A percentile compares a stretch with the other conserved stretches of the same genome.
Evolutionary conservation across 2,888 invertebrate genomes (phyloP).

Genomic region (Tenthredo distinguenda): DNA sequence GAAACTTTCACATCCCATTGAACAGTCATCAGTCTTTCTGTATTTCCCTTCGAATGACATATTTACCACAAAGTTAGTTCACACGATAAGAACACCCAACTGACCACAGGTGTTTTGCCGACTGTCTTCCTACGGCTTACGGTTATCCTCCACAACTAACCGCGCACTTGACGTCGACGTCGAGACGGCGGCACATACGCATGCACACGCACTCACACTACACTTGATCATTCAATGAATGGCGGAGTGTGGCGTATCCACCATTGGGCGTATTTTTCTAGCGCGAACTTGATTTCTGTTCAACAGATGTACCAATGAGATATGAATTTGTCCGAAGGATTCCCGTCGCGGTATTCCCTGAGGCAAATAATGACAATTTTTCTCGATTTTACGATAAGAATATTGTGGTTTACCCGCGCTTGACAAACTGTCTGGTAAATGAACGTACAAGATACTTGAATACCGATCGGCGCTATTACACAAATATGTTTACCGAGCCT

Average conservation of each 20-base stretch:
- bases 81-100: not conserved
- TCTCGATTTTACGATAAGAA: not conserved
- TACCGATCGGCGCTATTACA: conserved; percentile 4
- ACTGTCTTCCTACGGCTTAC: not conserved
- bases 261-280: not conserved
- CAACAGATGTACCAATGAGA: not conserved
- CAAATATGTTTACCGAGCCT: not conserved
- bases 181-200: not conserved
- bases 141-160: not conserved
- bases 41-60: conserved; percentile 13
- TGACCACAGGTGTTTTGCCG: not conserved
- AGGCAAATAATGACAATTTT: not conserved
- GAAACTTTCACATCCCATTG: conserved; percentile 1
- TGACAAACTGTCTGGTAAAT: not conserved
- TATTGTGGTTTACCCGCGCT: not conserved
- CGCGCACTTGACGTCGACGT: not conserved
- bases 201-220: not conserved
- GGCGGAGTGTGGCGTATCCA: not conserved
- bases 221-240: not conserved
- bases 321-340: not conserved
- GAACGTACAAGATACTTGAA: not conserved
- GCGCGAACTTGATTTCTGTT: not conserved
- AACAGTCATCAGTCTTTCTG: not conserved
- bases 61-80: not conserved
- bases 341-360: not conserved